Evolutionary conservation across 2,797 vertebrate species (phyloP).

Genomic region (Halcyon leucocephala): DNA sequence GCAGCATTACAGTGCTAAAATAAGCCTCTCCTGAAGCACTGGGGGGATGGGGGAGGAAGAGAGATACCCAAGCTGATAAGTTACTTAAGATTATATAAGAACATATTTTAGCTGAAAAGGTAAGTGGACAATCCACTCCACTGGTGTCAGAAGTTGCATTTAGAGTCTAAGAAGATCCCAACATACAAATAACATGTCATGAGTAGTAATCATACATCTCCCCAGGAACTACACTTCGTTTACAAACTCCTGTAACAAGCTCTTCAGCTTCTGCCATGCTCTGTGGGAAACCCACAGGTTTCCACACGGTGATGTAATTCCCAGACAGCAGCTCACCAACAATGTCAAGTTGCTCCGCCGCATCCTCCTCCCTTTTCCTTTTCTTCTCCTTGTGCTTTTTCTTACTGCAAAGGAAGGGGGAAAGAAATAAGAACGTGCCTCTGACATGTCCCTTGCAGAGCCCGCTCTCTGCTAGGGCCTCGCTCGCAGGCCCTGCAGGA

Average conservation of each 20-base stretch:
- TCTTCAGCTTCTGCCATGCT: not conserved
- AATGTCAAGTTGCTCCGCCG: conserved; percentile 84
- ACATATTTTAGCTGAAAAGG: not conserved
- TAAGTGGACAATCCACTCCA: not conserved
- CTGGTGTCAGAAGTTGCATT: fast-evolving
- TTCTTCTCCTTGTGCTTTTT: conserved; percentile 91
- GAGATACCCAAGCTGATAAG: not conserved
- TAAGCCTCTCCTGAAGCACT: not conserved
- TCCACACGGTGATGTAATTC: fast-evolving
- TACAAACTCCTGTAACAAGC: fast-evolving
- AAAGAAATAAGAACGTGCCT: fast-evolving
- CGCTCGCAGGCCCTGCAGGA: fast-evolving
- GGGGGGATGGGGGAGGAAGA: fast-evolving
- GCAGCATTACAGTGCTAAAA: not conserved
- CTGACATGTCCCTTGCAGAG: fast-evolving
- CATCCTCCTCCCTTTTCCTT: conserved; percentile 85
- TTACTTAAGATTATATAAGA: not conserved
- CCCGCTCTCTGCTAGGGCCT: fast-evolving
- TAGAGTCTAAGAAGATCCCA: not conserved
- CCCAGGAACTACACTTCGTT: fast-evolving
- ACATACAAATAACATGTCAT: fast-evolving
- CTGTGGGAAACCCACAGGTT: not conserved
- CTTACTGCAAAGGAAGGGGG: conserved; percentile 78
- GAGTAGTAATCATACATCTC: fast-evolving
- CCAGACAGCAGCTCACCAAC: conserved; percentile 80